Conservation (phyloP, 2,113 vertebrate species). For the Morone saxatilis region DNA sequence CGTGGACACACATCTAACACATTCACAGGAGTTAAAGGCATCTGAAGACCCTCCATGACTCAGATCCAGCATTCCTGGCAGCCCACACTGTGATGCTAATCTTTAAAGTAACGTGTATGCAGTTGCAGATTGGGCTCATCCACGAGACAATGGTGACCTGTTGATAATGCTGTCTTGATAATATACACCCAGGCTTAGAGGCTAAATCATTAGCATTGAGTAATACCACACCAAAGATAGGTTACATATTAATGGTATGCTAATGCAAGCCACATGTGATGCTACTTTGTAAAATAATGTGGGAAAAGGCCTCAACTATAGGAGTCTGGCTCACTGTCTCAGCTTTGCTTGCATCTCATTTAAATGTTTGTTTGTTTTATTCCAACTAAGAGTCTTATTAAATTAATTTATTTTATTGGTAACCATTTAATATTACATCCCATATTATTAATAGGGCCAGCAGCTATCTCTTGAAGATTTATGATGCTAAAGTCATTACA, state of each 20-base stretch:
- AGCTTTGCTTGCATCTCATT: constrained; percentile 24
- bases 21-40: constrained; percentile 49
- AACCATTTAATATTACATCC: neutral
- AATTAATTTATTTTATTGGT: neutral
- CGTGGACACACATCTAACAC: constrained; percentile 37
- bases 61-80: constrained; percentile 63
- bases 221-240: constrained; percentile 47
- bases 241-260: constrained; percentile 63
- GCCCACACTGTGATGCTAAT: constrained; percentile 78
- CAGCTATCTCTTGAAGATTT: neutral
- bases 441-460: neutral
- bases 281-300: constrained; percentile 50
- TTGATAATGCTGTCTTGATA: constrained; percentile 66
- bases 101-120: constrained; percentile 61
- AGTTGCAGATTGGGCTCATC: constrained; percentile 69
- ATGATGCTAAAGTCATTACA: neutral
- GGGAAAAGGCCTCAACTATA: neutral
- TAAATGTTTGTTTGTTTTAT: constrained; percentile 19
- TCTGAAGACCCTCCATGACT: constrained; percentile 50
- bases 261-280: constrained; percentile 39
- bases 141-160: constrained; percentile 73
- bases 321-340: constrained; percentile 24
- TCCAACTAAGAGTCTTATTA: neutral
- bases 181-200: constrained; percentile 62
- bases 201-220: constrained; percentile 79